phyloP scores from a whole-genome alignment of 2,797 vertebrate genomes.

The Acomys russatus region DNA sequence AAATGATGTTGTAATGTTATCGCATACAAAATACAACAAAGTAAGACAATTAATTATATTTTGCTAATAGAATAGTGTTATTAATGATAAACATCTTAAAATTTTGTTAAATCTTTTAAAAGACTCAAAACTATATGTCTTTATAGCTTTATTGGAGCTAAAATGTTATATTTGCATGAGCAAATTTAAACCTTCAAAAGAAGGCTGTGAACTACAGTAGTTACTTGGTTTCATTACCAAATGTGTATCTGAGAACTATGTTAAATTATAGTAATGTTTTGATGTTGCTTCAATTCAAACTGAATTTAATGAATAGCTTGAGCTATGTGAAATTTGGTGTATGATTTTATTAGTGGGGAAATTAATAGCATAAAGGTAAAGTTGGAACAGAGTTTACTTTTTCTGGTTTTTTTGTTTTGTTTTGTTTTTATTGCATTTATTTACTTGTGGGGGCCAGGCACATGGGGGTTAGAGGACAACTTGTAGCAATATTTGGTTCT shows the following conservation, averaged over 20 bases:
- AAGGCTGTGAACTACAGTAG: neutral
- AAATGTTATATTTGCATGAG: neutral
- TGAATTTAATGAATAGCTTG: neutral
- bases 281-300: neutral
- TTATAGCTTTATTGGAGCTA: neutral
- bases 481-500: neutral
- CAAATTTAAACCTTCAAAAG: constrained; percentile 48
- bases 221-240: neutral
- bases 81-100: neutral
- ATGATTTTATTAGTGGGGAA: neutral
- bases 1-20: neutral
- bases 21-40: neutral
- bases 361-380: neutral
- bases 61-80: neutral
- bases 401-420: neutral
- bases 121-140: neutral
- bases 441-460: neutral
- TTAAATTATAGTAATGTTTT: constrained; percentile 18
- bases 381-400: neutral
- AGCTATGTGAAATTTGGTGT: neutral
- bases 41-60: neutral
- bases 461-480: neutral
- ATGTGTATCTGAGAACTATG: neutral
- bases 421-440: neutral
- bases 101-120: constrained; percentile 45